Evolutionary conservation across 2,113 vertebrate species (phyloP).

Genomic region (Siniperca knerii): DNA sequence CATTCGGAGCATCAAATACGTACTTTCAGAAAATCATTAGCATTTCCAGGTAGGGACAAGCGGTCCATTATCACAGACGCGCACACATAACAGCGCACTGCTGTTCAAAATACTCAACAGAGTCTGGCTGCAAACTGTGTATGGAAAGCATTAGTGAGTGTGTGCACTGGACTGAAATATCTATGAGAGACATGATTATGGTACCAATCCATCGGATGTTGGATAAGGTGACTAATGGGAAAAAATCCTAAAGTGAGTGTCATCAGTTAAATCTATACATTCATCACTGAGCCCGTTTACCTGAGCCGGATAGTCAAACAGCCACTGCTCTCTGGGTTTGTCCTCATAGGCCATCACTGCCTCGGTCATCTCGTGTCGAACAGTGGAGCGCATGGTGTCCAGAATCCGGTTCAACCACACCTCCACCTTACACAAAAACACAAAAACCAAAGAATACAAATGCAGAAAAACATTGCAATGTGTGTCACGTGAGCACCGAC

Average conservation of each 20-base stretch:
- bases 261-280: constrained; percentile 1
- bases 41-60: background rate
- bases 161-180: constrained; percentile 23
- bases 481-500: constrained; percentile 23
- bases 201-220: constrained; percentile 5
- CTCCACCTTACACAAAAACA: constrained; percentile 87
- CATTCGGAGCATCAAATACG: background rate
- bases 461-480: constrained; percentile 8
- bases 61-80: constrained; percentile 11
- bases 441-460: constrained; percentile 25
- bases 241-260: constrained; percentile 2
- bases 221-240: constrained; percentile 12
- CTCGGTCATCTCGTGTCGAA: constrained; percentile 89
- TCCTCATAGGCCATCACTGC: constrained; percentile 90
- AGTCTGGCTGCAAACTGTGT: constrained; percentile 8
- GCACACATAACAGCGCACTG: background rate
- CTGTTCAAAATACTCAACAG: constrained; percentile 14
- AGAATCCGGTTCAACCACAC: constrained; percentile 91
- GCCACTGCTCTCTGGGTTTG: constrained; percentile 92
- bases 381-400: constrained; percentile 89
- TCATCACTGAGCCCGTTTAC: constrained; percentile 47
- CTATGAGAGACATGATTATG: constrained; percentile 12
- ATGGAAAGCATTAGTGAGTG: constrained; percentile 11
- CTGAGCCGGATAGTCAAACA: constrained; percentile 81
- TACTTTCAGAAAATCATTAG: background rate